phyloP scores from a whole-genome alignment of 2,113 vertebrate species.

The Stegostoma tigrinum region DNA sequence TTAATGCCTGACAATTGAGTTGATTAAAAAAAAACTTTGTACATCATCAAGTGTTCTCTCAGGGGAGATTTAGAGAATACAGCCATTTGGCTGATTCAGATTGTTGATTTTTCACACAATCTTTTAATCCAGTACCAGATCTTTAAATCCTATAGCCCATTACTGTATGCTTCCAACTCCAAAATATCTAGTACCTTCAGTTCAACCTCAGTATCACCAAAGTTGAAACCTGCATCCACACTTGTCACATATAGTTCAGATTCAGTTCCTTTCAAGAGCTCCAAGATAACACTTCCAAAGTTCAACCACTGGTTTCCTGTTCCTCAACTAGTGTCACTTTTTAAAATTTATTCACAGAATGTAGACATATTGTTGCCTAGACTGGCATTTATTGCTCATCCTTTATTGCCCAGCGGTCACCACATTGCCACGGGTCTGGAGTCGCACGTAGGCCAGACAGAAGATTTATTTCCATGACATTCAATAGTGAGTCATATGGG shows the following conservation, averaged over 20 bases:
- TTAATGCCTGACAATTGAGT: background rate
- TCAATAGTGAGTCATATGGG: no score
- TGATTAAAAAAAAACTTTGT: background rate
- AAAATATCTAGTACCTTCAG: no score
- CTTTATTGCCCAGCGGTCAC: no score
- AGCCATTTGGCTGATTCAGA: background rate
- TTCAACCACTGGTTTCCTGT: background rate
- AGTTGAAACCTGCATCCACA: background rate
- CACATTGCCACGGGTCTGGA: no score
- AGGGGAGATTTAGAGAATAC: background rate
- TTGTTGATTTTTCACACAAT: background rate
- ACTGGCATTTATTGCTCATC: no score
- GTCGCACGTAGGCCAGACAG: no score
- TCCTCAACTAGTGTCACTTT: background rate
- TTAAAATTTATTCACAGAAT: no score
- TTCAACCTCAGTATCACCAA: background rate
- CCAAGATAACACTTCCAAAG: background rate
- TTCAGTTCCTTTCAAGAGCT: background rate
- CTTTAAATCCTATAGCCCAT: background rate
- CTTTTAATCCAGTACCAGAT: background rate
- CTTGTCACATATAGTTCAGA: background rate
- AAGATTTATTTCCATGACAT: no score
- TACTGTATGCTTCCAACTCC: background rate
- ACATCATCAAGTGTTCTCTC: background rate
- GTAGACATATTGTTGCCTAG: no score